Percentiles rank a stretch among this genome's conserved stretches.
Conservation (phyloP, 2,888 invertebrate genomes). For the Dinocampus coccinellae region DNA sequence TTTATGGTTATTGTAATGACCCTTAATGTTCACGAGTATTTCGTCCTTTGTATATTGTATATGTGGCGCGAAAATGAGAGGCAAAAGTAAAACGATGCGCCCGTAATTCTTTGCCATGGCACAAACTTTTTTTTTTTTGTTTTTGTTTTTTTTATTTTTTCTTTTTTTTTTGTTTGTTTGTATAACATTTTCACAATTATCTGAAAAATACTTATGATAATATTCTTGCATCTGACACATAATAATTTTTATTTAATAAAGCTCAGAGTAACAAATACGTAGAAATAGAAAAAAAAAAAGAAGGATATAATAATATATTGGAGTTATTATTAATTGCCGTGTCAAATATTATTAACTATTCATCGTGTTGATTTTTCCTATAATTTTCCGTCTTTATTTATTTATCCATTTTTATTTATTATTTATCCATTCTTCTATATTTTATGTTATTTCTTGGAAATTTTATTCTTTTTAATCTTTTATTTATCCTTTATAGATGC, state of each 20-base stretch:
- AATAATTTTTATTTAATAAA: too few relatives aligned
- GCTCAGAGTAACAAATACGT: too few relatives aligned
- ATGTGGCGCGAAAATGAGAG: conserved; percentile 21
- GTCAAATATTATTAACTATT: too few relatives aligned
- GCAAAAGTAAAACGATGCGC: conserved; percentile 38
- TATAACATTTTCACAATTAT: conserved; percentile 27
- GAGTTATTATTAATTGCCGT: too few relatives aligned
- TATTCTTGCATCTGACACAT: neutral
- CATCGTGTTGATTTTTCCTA: too few relatives aligned
- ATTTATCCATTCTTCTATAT: conserved; percentile 20
- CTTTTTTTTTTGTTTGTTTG: conserved; percentile 61
- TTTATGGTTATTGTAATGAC: conserved; percentile 67
- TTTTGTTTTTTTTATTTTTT: too few relatives aligned
- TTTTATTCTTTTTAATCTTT: too few relatives aligned
- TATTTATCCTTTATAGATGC: too few relatives aligned
- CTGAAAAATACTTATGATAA: conserved; percentile 28
- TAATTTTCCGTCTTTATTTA: neutral
- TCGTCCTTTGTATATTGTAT: conserved; percentile 57
- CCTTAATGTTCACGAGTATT: conserved; percentile 68
- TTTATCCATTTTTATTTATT: neutral
- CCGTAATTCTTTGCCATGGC: conserved; percentile 58
- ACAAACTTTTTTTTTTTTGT: conserved; percentile 56
- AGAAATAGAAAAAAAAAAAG: neutral
- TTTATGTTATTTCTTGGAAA: too few relatives aligned
- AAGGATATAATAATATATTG: too few relatives aligned